phyloP scores from a whole-genome alignment of 2,797 vertebrate genomes.

The Mallotus villosus region DNA sequence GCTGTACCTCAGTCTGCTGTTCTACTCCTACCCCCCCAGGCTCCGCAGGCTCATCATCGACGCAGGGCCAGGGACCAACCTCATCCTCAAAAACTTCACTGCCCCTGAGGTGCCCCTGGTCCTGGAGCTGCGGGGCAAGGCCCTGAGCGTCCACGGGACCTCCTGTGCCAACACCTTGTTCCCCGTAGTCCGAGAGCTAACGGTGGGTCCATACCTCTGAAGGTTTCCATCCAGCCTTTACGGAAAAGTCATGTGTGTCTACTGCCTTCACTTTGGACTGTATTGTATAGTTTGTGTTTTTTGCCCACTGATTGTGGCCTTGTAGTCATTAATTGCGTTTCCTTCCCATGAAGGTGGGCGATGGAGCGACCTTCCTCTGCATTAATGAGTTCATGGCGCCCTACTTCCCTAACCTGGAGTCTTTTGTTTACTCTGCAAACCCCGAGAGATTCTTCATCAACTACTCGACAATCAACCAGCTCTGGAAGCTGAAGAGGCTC shows the following conservation, averaged over 20 bases:
- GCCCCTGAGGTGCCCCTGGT: slow-evolving; percentile 17
- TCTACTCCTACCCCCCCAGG: slow-evolving; percentile 33
- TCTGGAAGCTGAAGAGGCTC: slow-evolving; percentile 36
- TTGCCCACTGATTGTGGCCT: neutral
- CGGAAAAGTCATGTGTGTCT: too few species aligned
- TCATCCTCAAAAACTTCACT: slow-evolving; percentile 9
- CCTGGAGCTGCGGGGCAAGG: slow-evolving; percentile 30
- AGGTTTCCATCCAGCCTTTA: neutral
- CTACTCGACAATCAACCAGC: slow-evolving; percentile 19
- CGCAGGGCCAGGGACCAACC: slow-evolving; percentile 27
- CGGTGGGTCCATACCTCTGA: neutral
- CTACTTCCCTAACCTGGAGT: slow-evolving; percentile 22
- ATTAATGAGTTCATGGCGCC: neutral
- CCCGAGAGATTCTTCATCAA: neutral
- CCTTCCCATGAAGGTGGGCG: neutral
- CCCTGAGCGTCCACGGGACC: accelerated
- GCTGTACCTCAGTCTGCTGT: slow-evolving; percentile 29
- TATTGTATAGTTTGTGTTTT: slow-evolving; percentile 15
- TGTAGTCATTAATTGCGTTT: neutral
- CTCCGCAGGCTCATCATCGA: slow-evolving; percentile 34
- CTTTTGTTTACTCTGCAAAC: neutral
- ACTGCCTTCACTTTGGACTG: neutral
- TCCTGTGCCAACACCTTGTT: slow-evolving; percentile 16
- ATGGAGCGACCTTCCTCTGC: neutral
- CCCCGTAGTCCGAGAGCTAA: slow-evolving; percentile 31